Percentiles rank a stretch among this genome's conserved stretches.
Evolutionary conservation across 2,113 vertebrate genomes (phyloP).

Genomic region (Syngnathoides biaculeatus): DNA sequence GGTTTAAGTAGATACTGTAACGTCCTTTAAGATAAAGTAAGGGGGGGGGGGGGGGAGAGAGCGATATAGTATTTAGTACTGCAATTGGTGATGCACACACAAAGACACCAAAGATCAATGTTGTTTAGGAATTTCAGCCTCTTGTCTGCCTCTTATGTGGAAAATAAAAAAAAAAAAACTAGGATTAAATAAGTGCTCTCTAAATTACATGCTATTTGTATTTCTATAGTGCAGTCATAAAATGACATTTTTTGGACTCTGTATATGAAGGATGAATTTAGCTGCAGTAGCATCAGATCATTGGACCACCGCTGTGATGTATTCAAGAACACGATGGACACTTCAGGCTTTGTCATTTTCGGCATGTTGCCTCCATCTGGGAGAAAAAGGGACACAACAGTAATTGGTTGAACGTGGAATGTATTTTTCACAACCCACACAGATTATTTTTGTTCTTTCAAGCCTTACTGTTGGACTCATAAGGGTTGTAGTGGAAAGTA

Average conservation of each 20-base stretch:
- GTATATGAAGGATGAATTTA: background rate
- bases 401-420: background rate
- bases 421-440: background rate
- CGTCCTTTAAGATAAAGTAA: background rate
- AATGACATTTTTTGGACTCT: background rate
- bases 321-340: background rate
- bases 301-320: constrained; percentile 1
- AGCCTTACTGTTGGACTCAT: background rate
- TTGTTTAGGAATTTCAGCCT: background rate
- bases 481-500: background rate
- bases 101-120: background rate
- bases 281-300: background rate
- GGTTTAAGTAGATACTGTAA: background rate
- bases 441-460: background rate
- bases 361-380: background rate
- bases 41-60: too few relatives aligned
- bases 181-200: background rate
- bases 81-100: background rate
- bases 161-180: background rate
- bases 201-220: background rate
- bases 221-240: background rate
- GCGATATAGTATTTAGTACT: background rate
- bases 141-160: background rate
- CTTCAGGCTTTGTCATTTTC: background rate
- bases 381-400: background rate